Base-by-base conservation (phyloP, 1,140 invertebrate species). In the Lasioglossum albipes region DNA sequence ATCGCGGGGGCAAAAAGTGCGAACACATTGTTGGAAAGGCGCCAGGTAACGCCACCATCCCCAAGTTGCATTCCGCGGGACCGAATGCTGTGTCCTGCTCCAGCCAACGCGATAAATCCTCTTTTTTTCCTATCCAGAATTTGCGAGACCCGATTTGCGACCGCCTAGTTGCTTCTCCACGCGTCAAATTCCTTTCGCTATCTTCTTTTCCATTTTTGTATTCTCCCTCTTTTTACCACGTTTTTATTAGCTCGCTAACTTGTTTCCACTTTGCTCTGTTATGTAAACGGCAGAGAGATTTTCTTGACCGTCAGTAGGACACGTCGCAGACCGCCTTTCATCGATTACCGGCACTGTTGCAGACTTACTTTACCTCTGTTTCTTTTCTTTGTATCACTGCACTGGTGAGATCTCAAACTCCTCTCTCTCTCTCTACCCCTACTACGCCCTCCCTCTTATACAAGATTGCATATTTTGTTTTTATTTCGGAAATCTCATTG, bases 11-110 rank as follows among this genome's bases (percentile, higher is more conserved):
- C 45, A 75, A 73, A 79, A 83, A 83, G 78, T 49, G 78, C n/a
- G 71, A 83, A 83, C 78, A 81, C 36, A 70, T 75, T 67, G 78
- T 81, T 83, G 81, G 81, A 83, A 83, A 75, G 42, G 61, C 70
- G 81, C 81, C 81, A 83, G 77, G 64, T 80, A 68, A 80, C 71
- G 72, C 76, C 69, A 73, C 69, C 70, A 59, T 41, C 20, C 66
- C 62, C 49, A 4, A 27, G 27, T 45, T 69, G 10, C 42, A 67
- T 12, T 27, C 68, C 42, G 2, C 22, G 20, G 49, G 71, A 18
- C 69, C 61, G 62, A 75, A 77, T 9, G 57, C 61, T 59, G 36
- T 18, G 7, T 12, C 42, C 61, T 16, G 13, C 42, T 52, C 64
- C 67, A 20, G 20, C 41, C 36, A 20, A 9, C 31, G 4, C 7